phyloP scores from a whole-genome alignment of 2,113 vertebrate species.

The Bettongia penicillata region DNA sequence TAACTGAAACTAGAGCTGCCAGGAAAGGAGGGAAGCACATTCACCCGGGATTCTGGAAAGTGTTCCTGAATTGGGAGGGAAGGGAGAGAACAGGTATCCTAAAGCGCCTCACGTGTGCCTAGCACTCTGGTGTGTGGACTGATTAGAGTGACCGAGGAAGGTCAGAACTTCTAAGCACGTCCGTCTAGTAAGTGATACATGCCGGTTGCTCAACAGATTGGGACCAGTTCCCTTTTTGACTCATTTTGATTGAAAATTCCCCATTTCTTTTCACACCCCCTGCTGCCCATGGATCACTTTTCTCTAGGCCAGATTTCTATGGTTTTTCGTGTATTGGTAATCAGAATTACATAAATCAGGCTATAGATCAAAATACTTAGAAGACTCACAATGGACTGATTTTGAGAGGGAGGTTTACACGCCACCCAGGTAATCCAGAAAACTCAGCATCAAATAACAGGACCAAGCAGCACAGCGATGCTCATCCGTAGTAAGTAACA shows the following conservation, averaged over 20 bases:
- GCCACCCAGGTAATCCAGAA: neutral
- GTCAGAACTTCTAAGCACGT: neutral
- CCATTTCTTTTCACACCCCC: neutral
- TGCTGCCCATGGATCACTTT: neutral
- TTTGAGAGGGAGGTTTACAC: neutral
- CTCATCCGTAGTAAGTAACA: neutral
- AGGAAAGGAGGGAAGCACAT: too few relatives aligned
- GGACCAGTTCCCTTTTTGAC: neutral
- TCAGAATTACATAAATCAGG: neutral
- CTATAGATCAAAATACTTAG: neutral
- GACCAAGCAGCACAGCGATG: neutral
- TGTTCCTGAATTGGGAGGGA: too few relatives aligned
- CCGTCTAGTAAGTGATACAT: rapidly evolving
- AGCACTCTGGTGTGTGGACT: neutral
- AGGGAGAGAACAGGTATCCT: too few relatives aligned
- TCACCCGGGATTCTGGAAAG: too few relatives aligned
- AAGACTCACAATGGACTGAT: neutral
- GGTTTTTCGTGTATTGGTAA: neutral
- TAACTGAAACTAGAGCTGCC: neutral
- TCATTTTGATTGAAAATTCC: neutral
- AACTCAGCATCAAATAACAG: neutral
- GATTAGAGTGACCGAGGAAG: neutral
- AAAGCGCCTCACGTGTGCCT: too few relatives aligned
- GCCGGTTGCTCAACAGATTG: neutral
- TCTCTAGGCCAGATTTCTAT: neutral